Evolutionary conservation across 1,140 invertebrate species (phyloP).

Genomic region (Bombus pascuorum): DNA sequence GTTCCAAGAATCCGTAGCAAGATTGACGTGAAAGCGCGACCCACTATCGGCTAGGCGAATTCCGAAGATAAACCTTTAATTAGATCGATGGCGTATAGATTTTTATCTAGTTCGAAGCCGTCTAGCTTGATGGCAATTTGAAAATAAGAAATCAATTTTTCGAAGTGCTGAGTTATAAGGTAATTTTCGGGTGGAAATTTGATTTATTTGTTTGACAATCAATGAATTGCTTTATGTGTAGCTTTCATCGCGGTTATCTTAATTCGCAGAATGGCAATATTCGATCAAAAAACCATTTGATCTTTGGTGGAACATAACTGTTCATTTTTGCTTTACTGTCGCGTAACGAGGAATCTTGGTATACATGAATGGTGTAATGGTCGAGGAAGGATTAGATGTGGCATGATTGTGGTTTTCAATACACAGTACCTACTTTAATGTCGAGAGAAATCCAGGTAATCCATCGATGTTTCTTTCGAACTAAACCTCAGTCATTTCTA

Average conservation of each 20-base stretch:
- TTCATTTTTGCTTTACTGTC: not conserved
- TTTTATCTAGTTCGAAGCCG: not conserved
- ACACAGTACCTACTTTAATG: not conserved
- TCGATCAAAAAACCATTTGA: not conserved
- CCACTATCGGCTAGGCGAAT: slow-evolving; percentile 14
- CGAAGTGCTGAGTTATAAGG: too few relatives aligned
- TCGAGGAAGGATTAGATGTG: not conserved
- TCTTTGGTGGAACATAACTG: not conserved
- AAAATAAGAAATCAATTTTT: not conserved
- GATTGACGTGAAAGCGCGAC: slow-evolving; percentile 41
- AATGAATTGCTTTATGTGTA: not conserved
- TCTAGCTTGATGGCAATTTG: not conserved
- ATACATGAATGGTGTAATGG: not conserved
- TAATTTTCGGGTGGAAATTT: not conserved
- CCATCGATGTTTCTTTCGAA: not conserved
- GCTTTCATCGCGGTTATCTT: not conserved
- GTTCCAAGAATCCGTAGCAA: slow-evolving; percentile 38
- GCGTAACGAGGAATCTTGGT: not conserved
- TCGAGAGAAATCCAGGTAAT: not conserved
- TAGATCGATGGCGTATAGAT: not conserved
- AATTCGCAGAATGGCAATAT: not conserved
- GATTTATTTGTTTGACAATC: not conserved
- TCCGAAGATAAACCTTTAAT: slow-evolving; percentile 32
- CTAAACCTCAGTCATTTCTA: not conserved
- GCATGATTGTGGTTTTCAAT: not conserved